These are phyloP conservation scores for Apostichopus parvimensis DNA, from an alignment of 35 echinoderm and acorn worm species.

Conservation along the genomic window DNA sequence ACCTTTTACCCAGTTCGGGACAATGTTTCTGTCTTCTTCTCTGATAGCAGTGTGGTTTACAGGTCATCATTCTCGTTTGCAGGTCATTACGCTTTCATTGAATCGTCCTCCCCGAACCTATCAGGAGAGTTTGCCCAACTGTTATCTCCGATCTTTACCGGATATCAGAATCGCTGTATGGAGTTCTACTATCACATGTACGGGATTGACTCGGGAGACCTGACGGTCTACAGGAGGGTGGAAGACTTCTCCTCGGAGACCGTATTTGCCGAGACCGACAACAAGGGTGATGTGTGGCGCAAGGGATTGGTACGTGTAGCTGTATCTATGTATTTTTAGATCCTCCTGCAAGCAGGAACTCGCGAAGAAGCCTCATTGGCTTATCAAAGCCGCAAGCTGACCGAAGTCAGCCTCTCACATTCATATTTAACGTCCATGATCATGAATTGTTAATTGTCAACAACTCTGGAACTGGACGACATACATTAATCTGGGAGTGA, in stretches of 20 bases:
- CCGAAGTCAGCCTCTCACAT: no score
- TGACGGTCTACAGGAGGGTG: slow-evolving; percentile 57
- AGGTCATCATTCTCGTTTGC: neutral
- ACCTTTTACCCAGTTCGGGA: neutral
- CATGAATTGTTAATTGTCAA: no score
- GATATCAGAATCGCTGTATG: slow-evolving; percentile 52
- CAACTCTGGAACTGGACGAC: no score
- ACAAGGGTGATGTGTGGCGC: slow-evolving; percentile 80
- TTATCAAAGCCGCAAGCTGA: no score
- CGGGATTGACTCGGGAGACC: slow-evolving; percentile 54
- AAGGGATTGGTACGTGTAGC: slow-evolving; percentile 51
- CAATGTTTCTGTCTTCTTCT: neutral
- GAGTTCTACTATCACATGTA: slow-evolving; percentile 97
- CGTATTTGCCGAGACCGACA: slow-evolving; percentile 40
- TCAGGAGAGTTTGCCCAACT: slow-evolving; percentile 70
- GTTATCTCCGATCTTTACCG: slow-evolving; percentile 70
- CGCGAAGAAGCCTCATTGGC: no score
- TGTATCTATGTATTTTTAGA: no score
- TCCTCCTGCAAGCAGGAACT: no score
- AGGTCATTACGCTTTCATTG: slow-evolving; percentile 78
- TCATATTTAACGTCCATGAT: no score
- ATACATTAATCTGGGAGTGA: no score
- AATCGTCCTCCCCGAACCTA: slow-evolving; percentile 67
- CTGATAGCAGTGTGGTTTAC: neutral
- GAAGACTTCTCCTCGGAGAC: slow-evolving; percentile 24